Percentiles rank a stretch among this genome's conserved stretches.
Evolutionary conservation across 2,797 vertebrate species (phyloP).

Genomic region (Rhinella marina): DNA sequence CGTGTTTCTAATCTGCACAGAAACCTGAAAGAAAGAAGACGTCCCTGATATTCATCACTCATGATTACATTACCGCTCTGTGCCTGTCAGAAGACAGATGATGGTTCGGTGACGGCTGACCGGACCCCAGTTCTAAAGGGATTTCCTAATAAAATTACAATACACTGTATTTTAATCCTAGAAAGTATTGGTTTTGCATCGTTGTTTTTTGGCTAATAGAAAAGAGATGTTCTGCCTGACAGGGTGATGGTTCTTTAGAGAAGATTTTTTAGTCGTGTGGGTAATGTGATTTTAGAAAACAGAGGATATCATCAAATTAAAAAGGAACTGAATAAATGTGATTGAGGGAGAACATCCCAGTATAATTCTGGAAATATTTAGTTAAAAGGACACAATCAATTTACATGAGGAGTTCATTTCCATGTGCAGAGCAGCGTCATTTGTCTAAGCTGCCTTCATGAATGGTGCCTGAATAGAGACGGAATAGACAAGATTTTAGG

Average conservation of each 20-base stretch:
- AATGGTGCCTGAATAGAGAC: neutral
- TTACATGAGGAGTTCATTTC: neutral
- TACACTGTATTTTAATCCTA: constrained; percentile 43
- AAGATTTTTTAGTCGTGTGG: neutral
- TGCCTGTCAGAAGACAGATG: constrained; percentile 40
- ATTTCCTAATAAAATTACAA: constrained; percentile 53
- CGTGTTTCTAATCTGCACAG: neutral
- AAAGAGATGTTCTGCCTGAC: constrained; percentile 20
- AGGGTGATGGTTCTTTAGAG: neutral
- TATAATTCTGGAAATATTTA: constrained; percentile 3
- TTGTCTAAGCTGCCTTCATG: neutral
- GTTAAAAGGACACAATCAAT: neutral
- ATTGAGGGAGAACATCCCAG: neutral
- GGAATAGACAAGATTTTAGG: neutral
- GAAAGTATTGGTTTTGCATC: constrained; percentile 46
- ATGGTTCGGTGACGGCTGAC: constrained; percentile 38
- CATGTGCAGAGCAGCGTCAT: neutral
- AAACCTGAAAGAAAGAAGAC: constrained; percentile 17
- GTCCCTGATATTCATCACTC: constrained; percentile 38
- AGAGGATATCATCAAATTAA: neutral
- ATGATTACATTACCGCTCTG: constrained; percentile 38
- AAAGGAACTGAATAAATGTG: neutral
- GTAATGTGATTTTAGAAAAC: neutral
- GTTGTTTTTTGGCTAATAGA: constrained; percentile 26
- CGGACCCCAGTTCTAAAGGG: constrained; percentile 19